Evolutionary conservation across 2,113 vertebrate genomes (phyloP).

Genomic region (Callionymus lyra): DNA sequence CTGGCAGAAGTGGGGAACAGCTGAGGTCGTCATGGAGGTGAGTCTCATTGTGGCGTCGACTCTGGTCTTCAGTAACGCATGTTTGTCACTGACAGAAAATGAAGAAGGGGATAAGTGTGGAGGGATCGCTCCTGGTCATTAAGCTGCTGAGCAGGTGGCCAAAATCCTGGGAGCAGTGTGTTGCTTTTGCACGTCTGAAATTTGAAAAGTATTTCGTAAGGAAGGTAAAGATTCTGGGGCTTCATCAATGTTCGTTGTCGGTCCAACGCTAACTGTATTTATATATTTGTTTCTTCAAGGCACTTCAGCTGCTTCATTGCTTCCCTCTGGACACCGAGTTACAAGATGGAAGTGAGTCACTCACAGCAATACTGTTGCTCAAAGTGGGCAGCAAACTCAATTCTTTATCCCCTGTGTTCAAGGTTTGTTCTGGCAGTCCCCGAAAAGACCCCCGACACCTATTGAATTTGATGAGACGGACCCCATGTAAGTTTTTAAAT

Average conservation of each 20-base stretch:
- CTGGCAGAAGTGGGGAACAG: conserved; percentile 82
- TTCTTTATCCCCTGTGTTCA: conserved; percentile 13
- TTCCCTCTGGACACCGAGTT: conserved; percentile 92
- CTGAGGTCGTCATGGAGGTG: conserved; percentile 85
- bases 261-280: background rate
- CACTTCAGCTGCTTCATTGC: conserved; percentile 88
- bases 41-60: background rate
- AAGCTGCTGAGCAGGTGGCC: conserved; percentile 88
- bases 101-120: conserved; percentile 84
- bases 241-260: background rate
- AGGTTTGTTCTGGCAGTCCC: conserved; percentile 99
- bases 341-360: conserved; percentile 93
- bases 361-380: background rate
- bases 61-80: background rate
- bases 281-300: conserved; percentile 56
- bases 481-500: conserved; percentile 76
- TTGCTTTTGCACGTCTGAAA: conserved; percentile 84
- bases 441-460: conserved; percentile 89
- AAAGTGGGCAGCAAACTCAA: background rate
- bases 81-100: conserved; percentile 71
- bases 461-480: conserved; percentile 86
- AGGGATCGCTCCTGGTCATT: conserved; percentile 90
- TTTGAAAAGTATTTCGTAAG: conserved; percentile 98
- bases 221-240: conserved; percentile 72
- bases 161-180: conserved; percentile 80